Evolutionary conservation across 2,113 vertebrate species (phyloP), one percentile per base, ranked within the genome.

Genomic region (Xiphias gladius): DNA sequence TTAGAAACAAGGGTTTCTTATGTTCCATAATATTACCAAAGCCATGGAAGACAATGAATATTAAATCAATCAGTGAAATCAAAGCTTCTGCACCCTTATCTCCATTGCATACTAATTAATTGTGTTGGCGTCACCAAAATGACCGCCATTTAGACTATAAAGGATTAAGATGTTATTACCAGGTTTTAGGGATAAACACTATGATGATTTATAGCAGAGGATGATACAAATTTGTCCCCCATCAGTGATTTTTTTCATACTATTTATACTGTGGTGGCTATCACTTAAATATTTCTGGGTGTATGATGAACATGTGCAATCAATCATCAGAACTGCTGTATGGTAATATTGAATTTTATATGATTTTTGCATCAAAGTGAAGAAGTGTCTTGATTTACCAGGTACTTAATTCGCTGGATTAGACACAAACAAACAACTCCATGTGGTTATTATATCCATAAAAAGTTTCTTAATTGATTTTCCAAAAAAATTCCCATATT

Each of bases 41-140:
- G 79, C 73, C 37, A 39, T 41, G 32, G 19, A 12, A 67, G 43
- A 81, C 65, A 66, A 19, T 20, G 39, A 14, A 28, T 67, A 80
- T 5, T 0, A 46, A 17, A 70, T 58, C 24, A 26, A 5, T 67
- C 24, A 50, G 43, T 67, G 65, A 64, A 63, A 70, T 64, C 19
- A 68, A 64, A 68, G 30, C 26, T 22, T 37, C 2, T 41, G 4
- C 17, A 41, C 7, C 12, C 20, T 3, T 50, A 3, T 50, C 14
- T 58, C 37, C 2, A 8, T 14, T 54, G 19, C 4, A 66, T 52
- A n/a, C 13, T 61, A 26, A 66, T 72, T 48, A 43, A n/a, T 26
- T 69, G 16, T 63, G 20, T 58, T 4, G 20, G n/a, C 26, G 19
- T 54, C 35, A 24, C 22, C 5, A n/a, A 46, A 65, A 62, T 55